Conservation (phyloP, 2,113 vertebrate genomes). For the Baryphthengus martii region DNA sequence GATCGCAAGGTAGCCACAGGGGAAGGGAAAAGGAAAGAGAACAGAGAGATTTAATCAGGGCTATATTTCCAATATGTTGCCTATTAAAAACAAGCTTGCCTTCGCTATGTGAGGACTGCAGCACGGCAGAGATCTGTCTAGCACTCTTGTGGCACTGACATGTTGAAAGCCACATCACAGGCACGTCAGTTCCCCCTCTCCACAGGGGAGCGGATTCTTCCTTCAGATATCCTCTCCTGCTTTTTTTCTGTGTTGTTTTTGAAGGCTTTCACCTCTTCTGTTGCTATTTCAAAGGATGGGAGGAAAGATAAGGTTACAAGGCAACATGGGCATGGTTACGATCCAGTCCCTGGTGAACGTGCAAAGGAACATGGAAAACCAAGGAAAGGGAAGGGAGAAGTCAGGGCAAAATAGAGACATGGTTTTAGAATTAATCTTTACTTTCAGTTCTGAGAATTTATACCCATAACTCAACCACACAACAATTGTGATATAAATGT, state of each 20-base stretch:
- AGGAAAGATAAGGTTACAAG: conserved; percentile 19
- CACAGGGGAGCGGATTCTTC: conserved; percentile 10
- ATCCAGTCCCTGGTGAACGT: not conserved
- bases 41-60: conserved; percentile 6
- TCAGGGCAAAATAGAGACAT: not conserved
- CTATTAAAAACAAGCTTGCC: conserved; percentile 30
- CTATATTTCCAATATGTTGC: not conserved
- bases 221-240: conserved; percentile 20
- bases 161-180: conserved; percentile 58
- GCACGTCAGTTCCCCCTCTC: conserved; percentile 17
- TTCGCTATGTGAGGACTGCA: not conserved
- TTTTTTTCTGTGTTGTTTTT: not conserved
- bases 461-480: not conserved
- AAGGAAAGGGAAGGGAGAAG: not conserved
- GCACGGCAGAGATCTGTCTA: not conserved
- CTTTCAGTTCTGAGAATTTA: not conserved
- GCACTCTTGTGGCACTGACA: conserved; percentile 33
- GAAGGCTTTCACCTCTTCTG: conserved; percentile 41
- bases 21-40: not conserved
- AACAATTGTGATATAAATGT: not conserved
- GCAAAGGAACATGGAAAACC: not conserved
- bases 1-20: conserved; percentile 24
- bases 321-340: not conserved
- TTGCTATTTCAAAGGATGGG: conserved; percentile 27
- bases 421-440: not conserved